Evolutionary conservation across 2,113 vertebrate genomes (phyloP).

Genomic region (Gulo gulo): DNA sequence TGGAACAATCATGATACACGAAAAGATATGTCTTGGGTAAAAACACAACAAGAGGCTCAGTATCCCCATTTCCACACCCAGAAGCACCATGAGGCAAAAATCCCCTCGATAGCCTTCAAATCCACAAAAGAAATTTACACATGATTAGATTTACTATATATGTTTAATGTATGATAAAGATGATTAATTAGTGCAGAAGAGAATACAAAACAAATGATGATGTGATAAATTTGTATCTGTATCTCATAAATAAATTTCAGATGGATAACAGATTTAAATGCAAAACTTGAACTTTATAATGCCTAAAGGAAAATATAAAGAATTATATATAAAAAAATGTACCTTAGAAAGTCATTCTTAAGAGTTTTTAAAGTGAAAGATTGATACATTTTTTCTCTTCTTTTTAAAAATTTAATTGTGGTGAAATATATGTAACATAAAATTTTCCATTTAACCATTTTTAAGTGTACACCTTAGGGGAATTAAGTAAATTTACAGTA

Average conservation of each 20-base stretch:
- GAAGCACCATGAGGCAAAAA: background rate
- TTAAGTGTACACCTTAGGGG: background rate
- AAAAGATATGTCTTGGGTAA: background rate
- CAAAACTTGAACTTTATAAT: conserved; percentile 20
- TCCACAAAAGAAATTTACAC: background rate
- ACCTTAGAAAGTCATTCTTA: background rate
- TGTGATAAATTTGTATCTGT: background rate
- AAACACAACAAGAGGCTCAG: background rate
- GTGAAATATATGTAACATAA: background rate
- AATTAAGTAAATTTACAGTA: background rate
- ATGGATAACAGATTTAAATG: background rate
- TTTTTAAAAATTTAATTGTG: background rate
- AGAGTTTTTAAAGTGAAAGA: background rate
- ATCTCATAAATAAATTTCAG: conserved; percentile 20
- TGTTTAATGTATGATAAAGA: background rate
- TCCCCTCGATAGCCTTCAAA: background rate
- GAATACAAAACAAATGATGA: background rate
- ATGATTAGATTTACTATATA: background rate
- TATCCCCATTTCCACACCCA: background rate
- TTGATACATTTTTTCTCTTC: background rate
- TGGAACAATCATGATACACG: background rate
- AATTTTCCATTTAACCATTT: background rate
- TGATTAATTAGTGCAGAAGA: background rate
- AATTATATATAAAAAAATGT: background rate
- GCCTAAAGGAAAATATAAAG: conserved; percentile 1